Percentiles rank a stretch among this genome's conserved stretches.
phyloP scores from a whole-genome alignment of 2,797 vertebrate genomes.

The Sciaenops ocellatus region DNA sequence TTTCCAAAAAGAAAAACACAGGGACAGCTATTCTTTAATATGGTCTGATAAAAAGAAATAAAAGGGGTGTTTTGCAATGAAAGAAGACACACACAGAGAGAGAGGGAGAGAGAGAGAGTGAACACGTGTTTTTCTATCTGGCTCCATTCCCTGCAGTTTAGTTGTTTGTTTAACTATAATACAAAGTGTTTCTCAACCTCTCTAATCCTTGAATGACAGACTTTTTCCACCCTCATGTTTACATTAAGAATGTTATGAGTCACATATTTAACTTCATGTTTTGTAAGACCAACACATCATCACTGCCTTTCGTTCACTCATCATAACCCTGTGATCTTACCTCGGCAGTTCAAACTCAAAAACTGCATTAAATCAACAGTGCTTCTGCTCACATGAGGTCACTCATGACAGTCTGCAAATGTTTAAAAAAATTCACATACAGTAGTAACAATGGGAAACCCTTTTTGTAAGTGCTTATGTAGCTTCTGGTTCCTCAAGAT shows the following conservation, averaged over 20 bases:
- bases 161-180: slow-evolving; percentile 14
- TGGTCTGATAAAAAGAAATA: neutral
- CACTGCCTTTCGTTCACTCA: neutral
- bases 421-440: neutral
- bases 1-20: slow-evolving; percentile 3
- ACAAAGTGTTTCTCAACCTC: neutral
- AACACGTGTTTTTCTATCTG: slow-evolving; percentile 10
- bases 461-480: neutral
- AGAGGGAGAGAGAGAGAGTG: neutral
- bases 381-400: neutral
- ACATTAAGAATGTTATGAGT: neutral
- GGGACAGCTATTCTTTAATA: neutral
- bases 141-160: neutral
- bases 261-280: slow-evolving; percentile 21
- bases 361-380: slow-evolving; percentile 6
- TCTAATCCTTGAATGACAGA: neutral
- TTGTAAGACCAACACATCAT: neutral
- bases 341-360: slow-evolving; percentile 2
- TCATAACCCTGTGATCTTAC: neutral
- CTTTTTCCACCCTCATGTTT: neutral
- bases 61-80: slow-evolving; percentile 7
- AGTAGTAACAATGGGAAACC: neutral
- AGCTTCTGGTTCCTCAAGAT: neutral
- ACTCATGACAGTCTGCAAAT: neutral
- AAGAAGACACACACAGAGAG: neutral